These are phyloP conservation scores for Cichladusa arquata DNA, from an alignment of 2,113 vertebrate genomes.

Conservation along the genomic window DNA sequence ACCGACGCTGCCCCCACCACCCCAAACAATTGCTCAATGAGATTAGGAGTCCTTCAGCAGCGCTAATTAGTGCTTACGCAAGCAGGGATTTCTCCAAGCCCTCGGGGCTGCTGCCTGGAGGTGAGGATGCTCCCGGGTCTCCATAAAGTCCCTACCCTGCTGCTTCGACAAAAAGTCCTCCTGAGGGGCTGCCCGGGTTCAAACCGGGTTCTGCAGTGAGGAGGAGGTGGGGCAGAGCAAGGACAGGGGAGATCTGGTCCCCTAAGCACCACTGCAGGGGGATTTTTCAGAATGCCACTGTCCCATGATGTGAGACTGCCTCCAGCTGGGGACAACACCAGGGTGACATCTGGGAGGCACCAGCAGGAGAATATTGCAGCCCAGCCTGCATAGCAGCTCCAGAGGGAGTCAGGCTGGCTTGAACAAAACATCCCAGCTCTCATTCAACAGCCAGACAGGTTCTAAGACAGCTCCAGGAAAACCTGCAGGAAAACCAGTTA, in stretches of 20 bases:
- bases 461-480: neutral
- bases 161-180: neutral
- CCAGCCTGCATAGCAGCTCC: neutral
- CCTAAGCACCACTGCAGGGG: fast-evolving
- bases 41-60: neutral
- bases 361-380: neutral
- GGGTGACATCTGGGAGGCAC: neutral
- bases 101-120: neutral
- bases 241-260: neutral
- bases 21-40: neutral
- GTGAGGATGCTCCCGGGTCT: neutral
- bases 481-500: neutral
- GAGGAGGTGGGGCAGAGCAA: neutral
- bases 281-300: neutral
- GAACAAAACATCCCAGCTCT: fast-evolving
- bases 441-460: neutral
- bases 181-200: neutral
- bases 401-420: neutral
- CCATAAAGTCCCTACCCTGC: neutral
- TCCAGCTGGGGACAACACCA: neutral
- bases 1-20: neutral
- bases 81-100: slow-evolving; percentile 21
- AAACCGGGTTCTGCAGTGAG: neutral
- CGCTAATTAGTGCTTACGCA: neutral
- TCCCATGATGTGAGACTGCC: neutral